Percentiles rank a stretch among this genome's conserved stretches.
phyloP scores from a whole-genome alignment of 2,888 invertebrate species.

The Pristionchus japonicus region DNA sequence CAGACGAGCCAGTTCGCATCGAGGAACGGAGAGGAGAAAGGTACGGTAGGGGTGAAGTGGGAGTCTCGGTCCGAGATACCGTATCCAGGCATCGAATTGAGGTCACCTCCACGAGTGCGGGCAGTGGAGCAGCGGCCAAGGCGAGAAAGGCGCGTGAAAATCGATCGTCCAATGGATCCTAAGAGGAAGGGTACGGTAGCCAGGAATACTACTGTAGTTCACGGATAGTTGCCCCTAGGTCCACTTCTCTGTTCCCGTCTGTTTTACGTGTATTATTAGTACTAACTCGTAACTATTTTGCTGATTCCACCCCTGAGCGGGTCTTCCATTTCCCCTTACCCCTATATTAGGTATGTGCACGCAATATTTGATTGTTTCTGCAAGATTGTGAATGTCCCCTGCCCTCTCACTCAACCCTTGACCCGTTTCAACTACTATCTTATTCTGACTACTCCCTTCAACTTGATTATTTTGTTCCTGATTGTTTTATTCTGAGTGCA shows the following conservation, averaged over 20 bases:
- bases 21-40: background rate
- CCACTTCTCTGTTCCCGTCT: background rate
- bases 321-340: too few species aligned
- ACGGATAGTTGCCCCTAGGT: background rate
- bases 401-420: background rate
- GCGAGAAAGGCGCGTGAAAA: conserved; percentile 42
- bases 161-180: conserved; percentile 13
- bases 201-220: background rate
- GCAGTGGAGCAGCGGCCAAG: conserved; percentile 38
- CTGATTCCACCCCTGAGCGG: background rate
- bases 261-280: background rate
- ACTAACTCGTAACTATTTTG: background rate
- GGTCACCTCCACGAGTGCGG: conserved; percentile 12
- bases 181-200: background rate
- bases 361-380: background rate
- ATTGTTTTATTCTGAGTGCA: conserved; percentile 4
- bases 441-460: background rate
- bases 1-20: conserved; percentile 9
- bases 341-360: background rate
- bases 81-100: conserved; percentile 40
- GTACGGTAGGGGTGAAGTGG: background rate
- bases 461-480: background rate
- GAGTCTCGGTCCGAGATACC: background rate
- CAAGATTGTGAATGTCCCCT: conserved; percentile 14
- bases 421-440: background rate